phyloP scores from a whole-genome alignment of 2,113 vertebrate species.

The Varanus salvator region DNA sequence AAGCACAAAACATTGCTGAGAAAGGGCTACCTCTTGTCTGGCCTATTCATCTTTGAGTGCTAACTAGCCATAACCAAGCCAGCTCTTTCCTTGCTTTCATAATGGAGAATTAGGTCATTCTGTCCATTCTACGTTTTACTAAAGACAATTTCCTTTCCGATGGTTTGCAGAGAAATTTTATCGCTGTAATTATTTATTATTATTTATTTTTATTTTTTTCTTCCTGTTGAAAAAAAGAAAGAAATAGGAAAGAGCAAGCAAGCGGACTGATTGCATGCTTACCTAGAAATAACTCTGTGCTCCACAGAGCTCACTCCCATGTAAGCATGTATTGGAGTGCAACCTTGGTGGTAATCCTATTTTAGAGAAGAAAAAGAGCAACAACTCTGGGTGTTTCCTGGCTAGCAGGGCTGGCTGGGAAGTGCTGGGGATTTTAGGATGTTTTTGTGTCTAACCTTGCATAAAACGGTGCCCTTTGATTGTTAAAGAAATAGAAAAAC shows the following conservation, averaged over 20 bases:
- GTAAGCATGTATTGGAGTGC: too few relatives aligned
- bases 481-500: background rate
- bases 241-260: constrained; percentile 16
- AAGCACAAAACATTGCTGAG: background rate
- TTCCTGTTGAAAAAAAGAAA: constrained; percentile 27
- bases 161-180: constrained; percentile 43
- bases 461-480: background rate
- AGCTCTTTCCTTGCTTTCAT: accelerated
- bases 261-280: background rate
- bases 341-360: too few relatives aligned
- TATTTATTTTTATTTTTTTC: too few relatives aligned
- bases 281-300: background rate
- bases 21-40: background rate
- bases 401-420: too few relatives aligned
- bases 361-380: too few relatives aligned
- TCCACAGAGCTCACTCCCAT: background rate
- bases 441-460: too few relatives aligned
- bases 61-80: background rate
- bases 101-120: background rate
- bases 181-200: constrained; percentile 11
- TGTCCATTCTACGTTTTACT: background rate
- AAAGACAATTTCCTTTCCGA: constrained; percentile 4
- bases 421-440: too few relatives aligned
- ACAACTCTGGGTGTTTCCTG: too few relatives aligned
- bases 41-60: background rate